Conservation (phyloP, 2,888 invertebrate species). For the Tachystola acroxantha region DNA sequence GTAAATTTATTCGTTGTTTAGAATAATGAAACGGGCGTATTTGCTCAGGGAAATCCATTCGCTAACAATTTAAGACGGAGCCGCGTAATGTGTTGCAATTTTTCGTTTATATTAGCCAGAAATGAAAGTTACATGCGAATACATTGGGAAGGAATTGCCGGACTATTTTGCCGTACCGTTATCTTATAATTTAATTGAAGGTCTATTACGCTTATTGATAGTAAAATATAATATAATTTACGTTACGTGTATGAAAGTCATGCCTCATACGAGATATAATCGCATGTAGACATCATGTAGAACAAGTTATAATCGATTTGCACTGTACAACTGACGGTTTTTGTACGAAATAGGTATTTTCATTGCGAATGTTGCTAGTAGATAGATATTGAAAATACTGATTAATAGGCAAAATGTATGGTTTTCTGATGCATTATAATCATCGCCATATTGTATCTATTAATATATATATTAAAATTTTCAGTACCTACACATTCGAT, state of each 20-base stretch:
- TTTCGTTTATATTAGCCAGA: conserved; percentile 59
- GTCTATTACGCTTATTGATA: conserved; percentile 3
- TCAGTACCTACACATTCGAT: no score
- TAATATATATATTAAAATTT: no score
- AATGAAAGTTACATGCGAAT: conserved; percentile 14
- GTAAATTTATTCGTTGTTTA: conserved; percentile 73
- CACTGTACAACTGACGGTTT: no score
- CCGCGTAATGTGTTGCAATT: conserved; percentile 66
- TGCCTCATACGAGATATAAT: no score
- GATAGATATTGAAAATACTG: no score
- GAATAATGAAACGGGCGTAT: conserved; percentile 71
- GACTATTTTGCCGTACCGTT: neutral
- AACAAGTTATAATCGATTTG: no score
- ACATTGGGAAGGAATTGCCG: conserved; percentile 1
- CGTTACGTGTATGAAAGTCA: neutral
- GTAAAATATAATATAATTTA: neutral
- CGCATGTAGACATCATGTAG: no score
- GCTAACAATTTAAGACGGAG: conserved; percentile 66
- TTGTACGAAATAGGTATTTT: no score
- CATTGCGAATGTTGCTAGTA: no score
- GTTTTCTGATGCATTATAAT: no score
- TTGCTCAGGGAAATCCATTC: conserved; percentile 68
- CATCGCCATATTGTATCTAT: no score
- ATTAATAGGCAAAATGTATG: no score
- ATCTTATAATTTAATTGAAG: conserved; percentile 8